Conservation (phyloP, 2,113 vertebrate genomes). For the Cynocephalus volans region DNA sequence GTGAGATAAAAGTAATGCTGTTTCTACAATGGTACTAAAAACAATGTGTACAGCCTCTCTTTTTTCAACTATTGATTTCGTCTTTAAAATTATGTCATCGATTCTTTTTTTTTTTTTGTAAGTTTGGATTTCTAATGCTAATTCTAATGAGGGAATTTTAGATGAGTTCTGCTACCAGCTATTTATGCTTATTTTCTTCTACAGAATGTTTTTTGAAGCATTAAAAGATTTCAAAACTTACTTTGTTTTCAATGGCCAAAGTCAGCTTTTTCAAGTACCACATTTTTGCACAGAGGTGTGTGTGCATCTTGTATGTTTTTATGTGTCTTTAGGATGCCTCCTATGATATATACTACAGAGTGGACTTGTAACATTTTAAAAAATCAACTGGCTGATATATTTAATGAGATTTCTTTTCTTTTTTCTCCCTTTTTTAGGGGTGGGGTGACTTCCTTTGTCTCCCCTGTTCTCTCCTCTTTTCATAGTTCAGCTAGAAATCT, state of each 20-base stretch:
- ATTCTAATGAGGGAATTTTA: slow-evolving; percentile 56
- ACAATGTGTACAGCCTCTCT: not conserved
- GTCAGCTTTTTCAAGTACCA: not conserved
- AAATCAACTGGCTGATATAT: not conserved
- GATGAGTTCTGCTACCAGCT: not conserved
- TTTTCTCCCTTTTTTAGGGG: not conserved
- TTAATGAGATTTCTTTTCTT: not conserved
- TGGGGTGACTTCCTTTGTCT: not conserved
- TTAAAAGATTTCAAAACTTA: not conserved
- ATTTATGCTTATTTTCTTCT: slow-evolving; percentile 1
- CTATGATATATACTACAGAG: not conserved
- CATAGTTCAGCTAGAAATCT: no score
- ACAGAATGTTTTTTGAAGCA: not conserved
- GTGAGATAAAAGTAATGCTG: slow-evolving; percentile 68
- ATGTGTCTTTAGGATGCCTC: not conserved
- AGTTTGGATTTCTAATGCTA: slow-evolving; percentile 29
- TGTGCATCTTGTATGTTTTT: not conserved
- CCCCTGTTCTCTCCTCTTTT: not conserved
- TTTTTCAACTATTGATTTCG: slow-evolving; percentile 14
- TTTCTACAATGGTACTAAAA: slow-evolving; percentile 58
- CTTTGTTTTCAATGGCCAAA: not conserved
- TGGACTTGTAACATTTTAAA: not conserved
- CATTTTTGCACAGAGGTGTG: not conserved
- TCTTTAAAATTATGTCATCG: slow-evolving; percentile 56
- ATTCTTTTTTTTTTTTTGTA: not conserved